These are phyloP conservation scores for Bolinopsis microptera DNA, from an alignment of 37 sponge, comb jelly and placozoan species.

Conservation along the genomic window DNA sequence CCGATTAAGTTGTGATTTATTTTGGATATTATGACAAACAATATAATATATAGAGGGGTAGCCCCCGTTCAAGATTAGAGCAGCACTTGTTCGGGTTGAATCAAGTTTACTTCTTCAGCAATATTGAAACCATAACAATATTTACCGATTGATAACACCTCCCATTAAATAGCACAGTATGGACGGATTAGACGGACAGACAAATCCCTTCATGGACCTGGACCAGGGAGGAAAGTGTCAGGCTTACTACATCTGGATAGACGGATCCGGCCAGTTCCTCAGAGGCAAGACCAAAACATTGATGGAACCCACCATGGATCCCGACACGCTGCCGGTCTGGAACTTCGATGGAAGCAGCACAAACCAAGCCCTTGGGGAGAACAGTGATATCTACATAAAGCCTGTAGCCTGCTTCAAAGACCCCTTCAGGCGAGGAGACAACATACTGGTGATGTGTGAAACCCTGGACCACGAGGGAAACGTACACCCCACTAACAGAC, in stretches of 20 bases:
- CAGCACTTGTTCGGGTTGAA: too few relatives aligned
- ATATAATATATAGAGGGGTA: too few relatives aligned
- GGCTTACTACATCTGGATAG: conserved; percentile 95
- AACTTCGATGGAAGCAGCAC: conserved; percentile 95
- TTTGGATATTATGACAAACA: too few relatives aligned
- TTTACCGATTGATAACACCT: too few relatives aligned
- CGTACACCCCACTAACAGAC: conserved; percentile 70
- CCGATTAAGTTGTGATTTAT: too few relatives aligned
- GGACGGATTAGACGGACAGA: conserved; percentile 5
- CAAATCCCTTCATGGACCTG: conserved; percentile 65
- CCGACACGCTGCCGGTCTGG: conserved; percentile 82
- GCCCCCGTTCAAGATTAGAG: too few relatives aligned
- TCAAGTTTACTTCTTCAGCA: too few relatives aligned
- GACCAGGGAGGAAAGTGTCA: conserved; percentile 71
- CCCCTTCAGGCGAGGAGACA: conserved; percentile 69
- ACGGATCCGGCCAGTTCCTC: conserved; percentile 75
- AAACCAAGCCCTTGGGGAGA: conserved; percentile 76
- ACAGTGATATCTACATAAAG: conserved; percentile 86
- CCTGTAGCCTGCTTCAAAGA: conserved; percentile 79
- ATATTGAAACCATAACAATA: too few relatives aligned
- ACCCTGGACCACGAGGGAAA: conserved; percentile 69
- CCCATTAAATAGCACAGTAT: too few relatives aligned
- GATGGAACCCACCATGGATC: neutral
- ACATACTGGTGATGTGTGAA: conserved; percentile 81
- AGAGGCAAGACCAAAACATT: conserved; percentile 83